Evolutionary conservation across 2,113 vertebrate species (phyloP).

Genomic region (Syrrhaptes paradoxus): DNA sequence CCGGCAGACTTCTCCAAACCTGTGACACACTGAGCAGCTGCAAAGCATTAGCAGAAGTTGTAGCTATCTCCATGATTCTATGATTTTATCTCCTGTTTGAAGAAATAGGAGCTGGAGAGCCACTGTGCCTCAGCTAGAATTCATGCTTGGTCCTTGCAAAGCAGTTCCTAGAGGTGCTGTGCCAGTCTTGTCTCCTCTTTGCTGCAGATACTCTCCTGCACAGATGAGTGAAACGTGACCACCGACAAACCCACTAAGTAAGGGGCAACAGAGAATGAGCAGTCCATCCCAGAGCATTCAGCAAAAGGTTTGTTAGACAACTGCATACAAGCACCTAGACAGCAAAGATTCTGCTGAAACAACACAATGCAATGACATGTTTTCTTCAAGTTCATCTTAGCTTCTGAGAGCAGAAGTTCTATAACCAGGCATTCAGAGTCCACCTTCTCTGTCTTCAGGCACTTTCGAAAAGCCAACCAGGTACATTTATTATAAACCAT

Average conservation of each 20-base stretch:
- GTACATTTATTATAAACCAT: accelerated
- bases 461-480: neutral
- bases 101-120: neutral
- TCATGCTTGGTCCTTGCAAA: neutral
- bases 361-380: neutral
- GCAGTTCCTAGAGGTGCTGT: neutral
- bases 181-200: neutral
- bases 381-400: neutral
- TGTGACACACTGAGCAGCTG: neutral
- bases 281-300: neutral
- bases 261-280: neutral
- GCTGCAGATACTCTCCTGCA: neutral
- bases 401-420: neutral
- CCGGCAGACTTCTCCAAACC: neutral
- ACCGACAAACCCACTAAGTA: neutral
- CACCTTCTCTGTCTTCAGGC: accelerated
- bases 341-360: neutral
- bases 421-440: neutral
- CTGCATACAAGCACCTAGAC: neutral
- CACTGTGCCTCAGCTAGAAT: neutral
- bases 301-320: neutral
- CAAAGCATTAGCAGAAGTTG: neutral
- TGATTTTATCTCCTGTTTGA: neutral
- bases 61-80: too few relatives aligned
- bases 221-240: too few relatives aligned